Evolutionary conservation across 1,140 invertebrate genomes (phyloP), one percentile per base, ranked within the genome.

Genomic region (Diabrotica virgifera): DNA sequence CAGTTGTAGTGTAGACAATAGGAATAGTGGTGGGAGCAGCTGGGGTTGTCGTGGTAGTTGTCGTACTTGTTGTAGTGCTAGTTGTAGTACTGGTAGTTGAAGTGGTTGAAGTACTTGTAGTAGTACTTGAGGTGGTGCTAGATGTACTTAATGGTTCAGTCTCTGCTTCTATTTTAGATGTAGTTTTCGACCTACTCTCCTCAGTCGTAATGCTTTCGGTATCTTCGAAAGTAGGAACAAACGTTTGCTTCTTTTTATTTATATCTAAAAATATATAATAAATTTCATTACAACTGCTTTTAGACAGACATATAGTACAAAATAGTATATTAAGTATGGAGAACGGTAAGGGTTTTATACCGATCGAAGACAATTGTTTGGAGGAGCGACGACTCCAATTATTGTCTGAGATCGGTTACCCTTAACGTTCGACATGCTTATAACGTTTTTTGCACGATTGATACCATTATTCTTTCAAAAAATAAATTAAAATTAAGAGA

Each of bases 71-170:
- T 46, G 24, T 24, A 24, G 24, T 12, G 14, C 9, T 52, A 52
- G 24, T 24, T 24, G 24, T 24, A 24, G 24, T 24, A 24, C 24
- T 66, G 1, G 66, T 64, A 55, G 56, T 52, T 6, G 63, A 55
- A 24, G 66, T 64, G 50, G 56, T 52, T 6, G 63, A 55, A 24
- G 63, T 54, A 12, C 24, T 64, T 36, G 66, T 67, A 36, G 72
- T 66, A 62, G 70, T 70, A 63, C 56, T 71, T 61, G 69, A 70
- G 55, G 60, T 67, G 58, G 64, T 69, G 50, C 70, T 61, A 52
- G 66, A 56, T 9, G 70, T 60, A 36, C 50, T 66, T 64, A 40
- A 59, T 9, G 66, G 57, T 54, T 37, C 59, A 24, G 52, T 61
- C 64, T 70, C 66, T 36, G 70, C 40, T 57, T 60, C 52, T 37